A percentile compares a stretch with the other conserved stretches of the same genome.
phyloP scores from a whole-genome alignment of 2,888 invertebrate species.

The Pyralis farinalis region DNA sequence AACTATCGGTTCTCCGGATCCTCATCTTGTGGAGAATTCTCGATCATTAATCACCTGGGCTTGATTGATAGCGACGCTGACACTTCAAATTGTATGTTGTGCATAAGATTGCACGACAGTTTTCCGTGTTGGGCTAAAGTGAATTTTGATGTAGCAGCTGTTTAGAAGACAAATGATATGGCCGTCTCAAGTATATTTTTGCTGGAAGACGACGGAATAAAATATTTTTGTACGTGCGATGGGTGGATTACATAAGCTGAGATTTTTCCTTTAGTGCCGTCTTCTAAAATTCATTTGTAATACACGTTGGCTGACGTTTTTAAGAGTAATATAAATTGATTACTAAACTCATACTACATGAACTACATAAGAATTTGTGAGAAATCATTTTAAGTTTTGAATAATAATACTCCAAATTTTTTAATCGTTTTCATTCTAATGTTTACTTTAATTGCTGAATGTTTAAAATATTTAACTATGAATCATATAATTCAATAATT shows the following conservation, averaged over 20 bases:
- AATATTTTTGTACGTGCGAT: not conserved
- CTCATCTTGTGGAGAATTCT: constrained; percentile 3
- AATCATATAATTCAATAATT: no score
- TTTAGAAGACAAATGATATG: constrained; percentile 1
- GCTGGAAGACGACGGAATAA: not conserved
- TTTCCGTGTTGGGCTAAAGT: not conserved
- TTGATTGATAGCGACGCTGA: constrained; percentile 4
- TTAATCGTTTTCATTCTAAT: no score
- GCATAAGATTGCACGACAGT: not conserved
- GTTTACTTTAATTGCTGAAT: no score
- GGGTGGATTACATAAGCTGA: not conserved
- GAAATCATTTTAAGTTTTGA: no score
- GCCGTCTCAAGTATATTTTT: not conserved
- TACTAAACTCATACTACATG: no score
- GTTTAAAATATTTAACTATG: no score
- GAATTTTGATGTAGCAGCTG: constrained; percentile 3
- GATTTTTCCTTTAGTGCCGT: no score
- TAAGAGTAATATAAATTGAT: no score
- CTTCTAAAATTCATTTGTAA: no score
- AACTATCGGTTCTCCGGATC: constrained; percentile 1
- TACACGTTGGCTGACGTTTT: no score
- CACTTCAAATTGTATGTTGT: not conserved
- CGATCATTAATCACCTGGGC: constrained; percentile 5
- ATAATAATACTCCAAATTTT: no score
- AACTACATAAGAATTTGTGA: no score